phyloP scores from a whole-genome alignment of 2,113 vertebrate genomes.

The Petrocephalus microphthalmus region DNA sequence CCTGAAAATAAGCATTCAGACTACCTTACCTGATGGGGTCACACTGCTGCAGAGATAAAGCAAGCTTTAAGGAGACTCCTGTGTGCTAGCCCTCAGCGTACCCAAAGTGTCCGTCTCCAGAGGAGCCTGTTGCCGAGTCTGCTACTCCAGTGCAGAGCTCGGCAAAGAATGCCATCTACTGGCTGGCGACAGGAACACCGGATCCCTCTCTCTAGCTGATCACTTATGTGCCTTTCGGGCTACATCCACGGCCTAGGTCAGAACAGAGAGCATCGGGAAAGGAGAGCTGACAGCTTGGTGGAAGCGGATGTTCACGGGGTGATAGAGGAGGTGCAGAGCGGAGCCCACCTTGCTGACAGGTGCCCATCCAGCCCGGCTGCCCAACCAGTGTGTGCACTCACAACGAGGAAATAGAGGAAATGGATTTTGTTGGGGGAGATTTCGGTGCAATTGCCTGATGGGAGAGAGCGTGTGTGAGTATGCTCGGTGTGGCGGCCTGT shows the following conservation, averaged over 20 bases:
- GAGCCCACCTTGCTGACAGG: constrained; percentile 45
- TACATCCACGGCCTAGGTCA: neutral
- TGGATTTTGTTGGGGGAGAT: constrained; percentile 59
- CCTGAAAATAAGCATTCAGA: neutral
- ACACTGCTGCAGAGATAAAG: neutral
- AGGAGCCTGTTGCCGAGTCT: constrained; percentile 50
- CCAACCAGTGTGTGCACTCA: constrained; percentile 23
- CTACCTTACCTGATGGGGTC: neutral
- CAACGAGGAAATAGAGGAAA: constrained; percentile 61
- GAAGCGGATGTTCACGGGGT: constrained; percentile 12
- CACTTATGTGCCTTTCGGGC: neutral
- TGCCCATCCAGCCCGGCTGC: constrained; percentile 40
- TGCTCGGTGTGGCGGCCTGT: constrained; percentile 33
- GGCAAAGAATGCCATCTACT: constrained; percentile 56
- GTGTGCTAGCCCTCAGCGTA: neutral
- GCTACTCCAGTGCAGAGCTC: constrained; percentile 2
- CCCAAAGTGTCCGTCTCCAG: neutral
- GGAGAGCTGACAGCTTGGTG: neutral
- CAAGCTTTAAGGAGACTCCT: neutral
- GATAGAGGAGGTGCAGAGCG: neutral
- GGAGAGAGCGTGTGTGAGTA: no score
- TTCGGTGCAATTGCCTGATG: no score
- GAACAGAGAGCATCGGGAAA: neutral
- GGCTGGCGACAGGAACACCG: constrained; percentile 26
- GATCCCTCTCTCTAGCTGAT: neutral